phyloP scores from a whole-genome alignment of 2,888 invertebrate genomes.

The Euproctis similis region DNA sequence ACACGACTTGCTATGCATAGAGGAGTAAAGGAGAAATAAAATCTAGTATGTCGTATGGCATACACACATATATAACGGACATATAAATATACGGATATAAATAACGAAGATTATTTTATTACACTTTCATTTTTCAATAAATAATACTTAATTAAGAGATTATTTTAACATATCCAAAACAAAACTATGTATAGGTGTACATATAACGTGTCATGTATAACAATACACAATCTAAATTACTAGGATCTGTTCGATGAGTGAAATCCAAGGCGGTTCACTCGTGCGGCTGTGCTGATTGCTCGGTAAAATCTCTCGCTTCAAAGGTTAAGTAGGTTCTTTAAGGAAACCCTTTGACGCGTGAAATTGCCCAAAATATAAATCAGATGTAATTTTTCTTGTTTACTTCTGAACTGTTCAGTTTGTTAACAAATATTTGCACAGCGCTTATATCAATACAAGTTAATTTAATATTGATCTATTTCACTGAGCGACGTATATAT shows the following conservation, averaged over 20 bases:
- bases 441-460: conserved; percentile 3
- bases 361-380: conserved; percentile 14
- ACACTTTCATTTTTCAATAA: too few species aligned
- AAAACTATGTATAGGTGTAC: too few species aligned
- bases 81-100: too few species aligned
- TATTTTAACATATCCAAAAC: too few species aligned
- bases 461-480: conserved; percentile 7
- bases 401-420: conserved; percentile 5
- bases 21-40: too few species aligned
- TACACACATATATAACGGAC: too few species aligned
- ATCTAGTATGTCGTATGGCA: too few species aligned
- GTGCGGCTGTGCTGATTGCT: conserved; percentile 26
- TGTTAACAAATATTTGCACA: conserved; percentile 3
- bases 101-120: too few species aligned
- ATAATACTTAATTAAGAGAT: too few species aligned
- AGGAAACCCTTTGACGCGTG: conserved; percentile 11
- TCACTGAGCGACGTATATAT: too few species aligned
- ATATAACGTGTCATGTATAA: too few species aligned
- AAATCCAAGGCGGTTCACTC: conserved; percentile 24
- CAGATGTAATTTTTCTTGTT: conserved; percentile 8
- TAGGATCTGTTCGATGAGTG: conserved; percentile 43
- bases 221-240: conserved; percentile 50
- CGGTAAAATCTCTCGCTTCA: conserved; percentile 12
- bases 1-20: too few species aligned
- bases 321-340: conserved; percentile 10